A percentile compares a stretch with the other conserved stretches of the same genome.
Evolutionary conservation across 2,888 invertebrate genomes (phyloP).

Genomic region (Calliphora vomitoria): DNA sequence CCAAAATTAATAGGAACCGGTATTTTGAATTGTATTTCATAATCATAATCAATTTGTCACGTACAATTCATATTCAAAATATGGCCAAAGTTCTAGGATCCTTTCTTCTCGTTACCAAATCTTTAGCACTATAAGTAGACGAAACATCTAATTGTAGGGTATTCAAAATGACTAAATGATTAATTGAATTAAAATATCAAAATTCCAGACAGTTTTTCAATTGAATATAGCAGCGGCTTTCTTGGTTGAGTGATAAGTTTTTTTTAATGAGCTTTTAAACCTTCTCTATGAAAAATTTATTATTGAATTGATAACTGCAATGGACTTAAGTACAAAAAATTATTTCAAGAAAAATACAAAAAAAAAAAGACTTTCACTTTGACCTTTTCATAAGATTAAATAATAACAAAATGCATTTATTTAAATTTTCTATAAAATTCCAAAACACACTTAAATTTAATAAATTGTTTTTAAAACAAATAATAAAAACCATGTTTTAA

Average conservation of each 20-base stretch:
- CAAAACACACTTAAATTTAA: neutral
- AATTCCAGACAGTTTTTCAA: neutral
- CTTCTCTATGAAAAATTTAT: neutral
- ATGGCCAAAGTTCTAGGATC: no score
- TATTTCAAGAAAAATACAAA: neutral
- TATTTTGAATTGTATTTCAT: no score
- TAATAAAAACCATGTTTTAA: neutral
- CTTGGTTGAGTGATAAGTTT: neutral
- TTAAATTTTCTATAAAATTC: neutral
- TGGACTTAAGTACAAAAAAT: neutral
- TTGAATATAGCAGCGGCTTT: neutral
- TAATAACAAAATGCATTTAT: neutral
- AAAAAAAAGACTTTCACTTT: conserved; percentile 16
- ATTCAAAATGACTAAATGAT: neutral
- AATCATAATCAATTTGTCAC: no score
- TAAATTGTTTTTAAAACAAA: no score
- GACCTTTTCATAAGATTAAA: neutral
- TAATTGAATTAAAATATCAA: neutral
- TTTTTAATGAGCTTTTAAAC: neutral
- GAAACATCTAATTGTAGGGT: neutral
- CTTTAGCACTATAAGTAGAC: neutral
- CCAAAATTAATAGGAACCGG: no score
- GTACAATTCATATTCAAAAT: no score
- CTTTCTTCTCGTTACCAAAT: no score
- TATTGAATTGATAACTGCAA: conserved; percentile 26